Evolutionary conservation across 2,113 vertebrate species (phyloP), one percentile per base, ranked within the genome.

Genomic region (Myotis brandtii): DNA sequence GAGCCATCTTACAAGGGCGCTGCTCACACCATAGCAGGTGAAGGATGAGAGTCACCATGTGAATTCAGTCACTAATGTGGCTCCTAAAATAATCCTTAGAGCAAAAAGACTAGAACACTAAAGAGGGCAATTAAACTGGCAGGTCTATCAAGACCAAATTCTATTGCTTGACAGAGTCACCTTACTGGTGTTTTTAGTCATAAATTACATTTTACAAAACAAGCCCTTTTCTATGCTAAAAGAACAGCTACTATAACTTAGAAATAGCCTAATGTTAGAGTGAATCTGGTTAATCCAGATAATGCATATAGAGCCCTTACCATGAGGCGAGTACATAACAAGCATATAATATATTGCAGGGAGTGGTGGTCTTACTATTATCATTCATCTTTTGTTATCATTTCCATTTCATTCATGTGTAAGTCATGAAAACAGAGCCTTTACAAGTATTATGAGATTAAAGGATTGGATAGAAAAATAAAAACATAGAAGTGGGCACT

Each of bases 11-110:
- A 83, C 90, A 95, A 95, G 32, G 69, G 82, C 77, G 43, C 82
- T 97, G 93, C 40, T 84, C 75, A 91, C 17, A 87, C 62, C 70
- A 91, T 82, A 81, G 56, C 62, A 96, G 97, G 96, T 84, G 92
- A 92, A 50, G 64, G 67, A 56, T 84, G 89, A 69, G 56, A 20
- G 3, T 56, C 70, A 52, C 43, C 86, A 81, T 89, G 72, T 90
- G 66, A 37, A 92, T 87, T 77, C 89, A 98, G 93, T 88, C 70
- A 90, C 80, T 87, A 23, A 82, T 92, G 89, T 92, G 89, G 93
- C 67, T 94, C 93, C 93, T 20, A 62, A n/a, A 70, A 92, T 69
- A 83, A 2, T 0, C 70, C 54, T 96, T 64, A 5, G n/a, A 82
- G 21, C 80, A 50, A 17, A n/a, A n/a, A 77, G 27, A 48, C 5